Evolutionary conservation across 2,797 vertebrate species (phyloP).

Genomic region (Cryptoblepharus egeriae): DNA sequence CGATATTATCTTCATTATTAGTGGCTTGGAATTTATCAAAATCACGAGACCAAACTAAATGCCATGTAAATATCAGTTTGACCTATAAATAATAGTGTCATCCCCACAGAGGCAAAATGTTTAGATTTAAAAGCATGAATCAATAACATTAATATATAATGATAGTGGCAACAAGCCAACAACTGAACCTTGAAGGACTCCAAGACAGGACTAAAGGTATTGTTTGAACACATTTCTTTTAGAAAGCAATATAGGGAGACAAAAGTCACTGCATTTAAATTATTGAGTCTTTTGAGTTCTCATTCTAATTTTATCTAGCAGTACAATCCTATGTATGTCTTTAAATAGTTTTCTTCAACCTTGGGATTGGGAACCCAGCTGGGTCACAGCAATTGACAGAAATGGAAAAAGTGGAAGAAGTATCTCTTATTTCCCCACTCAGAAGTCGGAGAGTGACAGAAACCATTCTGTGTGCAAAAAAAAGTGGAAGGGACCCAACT

Average conservation of each 20-base stretch:
- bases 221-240: slow-evolving; percentile 21
- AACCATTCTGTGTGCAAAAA: not conserved
- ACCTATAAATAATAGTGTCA: slow-evolving; percentile 50
- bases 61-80: slow-evolving; percentile 57
- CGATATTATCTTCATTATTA: slow-evolving; percentile 35
- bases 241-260: not conserved
- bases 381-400: too few relatives aligned
- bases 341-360: too few relatives aligned
- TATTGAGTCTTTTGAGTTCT: not conserved
- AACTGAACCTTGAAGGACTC: slow-evolving; percentile 38
- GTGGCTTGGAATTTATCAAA: slow-evolving; percentile 42
- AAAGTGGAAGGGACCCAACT: too few relatives aligned
- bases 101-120: slow-evolving; percentile 33
- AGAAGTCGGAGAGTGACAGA: not conserved
- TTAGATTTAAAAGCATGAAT: slow-evolving; percentile 54
- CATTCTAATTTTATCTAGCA: not conserved
- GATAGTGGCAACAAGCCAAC: slow-evolving; percentile 42
- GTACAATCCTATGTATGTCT: too few relatives aligned
- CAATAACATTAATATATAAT: slow-evolving; percentile 55
- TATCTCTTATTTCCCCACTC: too few relatives aligned
- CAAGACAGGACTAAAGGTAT: not conserved
- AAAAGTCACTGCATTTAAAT: slow-evolving; percentile 22
- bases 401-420: too few relatives aligned
- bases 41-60: slow-evolving; percentile 49
- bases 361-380: too few relatives aligned